Evolutionary conservation across 1,140 invertebrate species (phyloP).

Genomic region (Rhagoletis zephyria): DNA sequence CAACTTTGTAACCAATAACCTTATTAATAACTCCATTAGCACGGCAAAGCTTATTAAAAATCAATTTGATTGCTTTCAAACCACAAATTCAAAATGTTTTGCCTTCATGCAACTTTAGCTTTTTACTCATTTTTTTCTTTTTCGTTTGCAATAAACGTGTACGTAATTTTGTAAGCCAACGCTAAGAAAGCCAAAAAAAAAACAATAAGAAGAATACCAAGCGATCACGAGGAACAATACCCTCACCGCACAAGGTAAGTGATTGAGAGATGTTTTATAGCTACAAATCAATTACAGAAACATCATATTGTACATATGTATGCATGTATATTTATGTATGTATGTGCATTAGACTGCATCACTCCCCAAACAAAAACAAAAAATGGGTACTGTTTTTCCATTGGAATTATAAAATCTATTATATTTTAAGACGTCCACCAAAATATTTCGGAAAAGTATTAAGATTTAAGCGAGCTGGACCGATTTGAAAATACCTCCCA

Average conservation of each 20-base stretch:
- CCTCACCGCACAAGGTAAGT: conserved; percentile 7
- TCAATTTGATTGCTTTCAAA: conserved; percentile 49
- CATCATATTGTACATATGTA: not conserved
- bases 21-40: conserved; percentile 49
- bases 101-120: conserved; percentile 13
- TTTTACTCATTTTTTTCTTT: not conserved
- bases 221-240: not conserved
- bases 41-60: conserved; percentile 34
- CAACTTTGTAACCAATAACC: conserved; percentile 46
- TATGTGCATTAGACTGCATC: not conserved
- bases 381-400: no score
- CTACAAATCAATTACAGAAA: not conserved
- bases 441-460: no score
- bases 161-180: not conserved
- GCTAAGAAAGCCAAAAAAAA: not conserved
- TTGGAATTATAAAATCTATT: no score
- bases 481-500: no score
- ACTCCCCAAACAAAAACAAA: not conserved
- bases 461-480: no score
- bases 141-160: not conserved
- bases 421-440: no score
- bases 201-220: not conserved
- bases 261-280: not conserved
- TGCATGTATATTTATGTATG: not conserved
- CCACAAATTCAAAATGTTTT: conserved; percentile 22